Base-by-base conservation (phyloP, 1,140 invertebrate species). In the Sinella curviseta region DNA sequence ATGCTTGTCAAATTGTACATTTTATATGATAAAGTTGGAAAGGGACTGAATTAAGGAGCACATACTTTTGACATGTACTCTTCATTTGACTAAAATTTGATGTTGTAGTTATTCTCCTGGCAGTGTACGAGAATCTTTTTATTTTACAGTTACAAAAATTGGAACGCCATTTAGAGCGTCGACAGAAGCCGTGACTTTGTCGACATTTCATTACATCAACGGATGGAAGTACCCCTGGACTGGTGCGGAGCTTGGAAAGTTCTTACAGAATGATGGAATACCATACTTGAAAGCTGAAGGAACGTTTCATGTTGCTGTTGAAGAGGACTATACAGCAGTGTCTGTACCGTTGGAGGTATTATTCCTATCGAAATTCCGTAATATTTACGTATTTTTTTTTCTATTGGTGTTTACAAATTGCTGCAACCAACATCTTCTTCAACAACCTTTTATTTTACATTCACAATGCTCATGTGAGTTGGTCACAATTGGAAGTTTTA, bases 141-240 rank as follows among this genome's bases (percentile, higher is more conserved):
- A 16, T 30, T 77, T 35, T 35, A 73, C 26, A 60, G 48, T 55
- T 54, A 48, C 30, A 55, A 54, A 26, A n/a, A 55, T 74, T 34
- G 79, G 79, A 31, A 74, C 54, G 24, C 60, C 76, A 2, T 80
- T 77, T 39, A 28, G 76, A 35, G 48, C 1, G 1, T 0, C 67
- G 30, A 80, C 79, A 1, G 39, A 80, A 30, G 67, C 75, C 36
- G 67, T 75, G 0, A 54, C 77, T 12, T 3, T 80, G 1, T 73
- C 26, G 26, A 77, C 79, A 60, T 80, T 80, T 33, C 76, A 80
- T 30, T 77, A 80, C 67, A 77, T 74, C 48, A 77, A 74, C 30
- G 30, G 1, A 39, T 80, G 79, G 79, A 34, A 77, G 57, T 36
- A 77, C 55, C 30, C 75, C 1, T 80, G 79, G 79, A 48, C 17